phyloP scores from a whole-genome alignment of 1,140 invertebrate species.

The Leucophenga varia region DNA sequence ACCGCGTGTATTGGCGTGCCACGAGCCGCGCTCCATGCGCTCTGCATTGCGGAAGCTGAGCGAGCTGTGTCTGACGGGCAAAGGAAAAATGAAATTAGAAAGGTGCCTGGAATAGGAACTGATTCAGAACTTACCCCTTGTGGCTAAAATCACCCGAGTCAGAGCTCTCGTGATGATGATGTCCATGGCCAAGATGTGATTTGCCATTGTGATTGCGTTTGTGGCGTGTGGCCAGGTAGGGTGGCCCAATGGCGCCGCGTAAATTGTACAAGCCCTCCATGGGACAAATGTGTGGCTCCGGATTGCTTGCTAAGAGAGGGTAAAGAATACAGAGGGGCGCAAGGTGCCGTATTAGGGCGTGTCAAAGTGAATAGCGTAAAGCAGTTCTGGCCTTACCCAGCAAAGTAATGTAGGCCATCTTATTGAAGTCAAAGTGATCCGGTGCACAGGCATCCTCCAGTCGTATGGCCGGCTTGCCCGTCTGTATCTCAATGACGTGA shows the following conservation, averaged over 20 bases:
- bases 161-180: slow-evolving; percentile 45
- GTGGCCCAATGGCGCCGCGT: slow-evolving; percentile 51
- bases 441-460: slow-evolving; percentile 71
- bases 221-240: slow-evolving; percentile 50
- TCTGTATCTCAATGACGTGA: slow-evolving; percentile 75
- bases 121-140: slow-evolving; percentile 44
- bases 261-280: slow-evolving; percentile 52
- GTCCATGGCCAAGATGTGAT: slow-evolving; percentile 44
- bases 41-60: slow-evolving; percentile 51
- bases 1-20: slow-evolving; percentile 49
- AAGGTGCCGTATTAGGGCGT: too few relatives aligned
- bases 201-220: slow-evolving; percentile 56
- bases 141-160: slow-evolving; percentile 36
- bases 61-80: slow-evolving; percentile 40
- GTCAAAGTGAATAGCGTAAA: background rate
- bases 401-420: slow-evolving; percentile 77
- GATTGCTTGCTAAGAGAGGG: slow-evolving; percentile 41
- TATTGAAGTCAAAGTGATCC: slow-evolving; percentile 64
- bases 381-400: slow-evolving; percentile 67
- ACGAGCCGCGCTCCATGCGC: slow-evolving; percentile 39
- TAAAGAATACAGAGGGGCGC: slow-evolving; percentile 1
- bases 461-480: slow-evolving; percentile 61
- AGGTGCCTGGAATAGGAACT: too few relatives aligned
- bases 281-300: slow-evolving; percentile 52
- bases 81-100: slow-evolving; percentile 24